phyloP scores from a whole-genome alignment of 2,888 invertebrate species.

The Herminia tarsipennalis region DNA sequence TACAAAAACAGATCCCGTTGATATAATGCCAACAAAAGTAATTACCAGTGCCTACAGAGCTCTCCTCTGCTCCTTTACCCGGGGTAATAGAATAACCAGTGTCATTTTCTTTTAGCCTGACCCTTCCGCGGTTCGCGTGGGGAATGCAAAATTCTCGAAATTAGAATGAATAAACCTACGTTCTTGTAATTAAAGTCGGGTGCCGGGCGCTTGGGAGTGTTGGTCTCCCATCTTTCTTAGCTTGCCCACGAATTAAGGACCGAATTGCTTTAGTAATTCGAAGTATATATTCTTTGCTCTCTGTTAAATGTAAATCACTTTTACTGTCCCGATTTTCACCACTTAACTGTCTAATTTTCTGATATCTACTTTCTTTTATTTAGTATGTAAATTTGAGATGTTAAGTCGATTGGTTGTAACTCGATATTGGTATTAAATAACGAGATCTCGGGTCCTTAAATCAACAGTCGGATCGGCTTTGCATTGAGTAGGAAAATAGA shows the following conservation, averaged over 20 bases:
- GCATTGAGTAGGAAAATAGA: constrained; percentile 28
- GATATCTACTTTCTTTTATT: constrained; percentile 60
- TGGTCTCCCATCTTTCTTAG: constrained; percentile 82
- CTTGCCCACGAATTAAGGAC: constrained; percentile 84
- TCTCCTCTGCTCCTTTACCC: constrained; percentile 75
- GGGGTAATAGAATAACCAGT: constrained; percentile 84
- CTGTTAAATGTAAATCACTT: constrained; percentile 83
- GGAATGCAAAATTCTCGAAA: constrained; percentile 84
- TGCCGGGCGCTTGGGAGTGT: constrained; percentile 61
- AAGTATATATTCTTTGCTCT: constrained; percentile 82
- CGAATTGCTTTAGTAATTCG: constrained; percentile 83
- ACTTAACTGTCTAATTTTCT: constrained; percentile 68
- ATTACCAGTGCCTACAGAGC: constrained; percentile 67
- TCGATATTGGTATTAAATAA: constrained; percentile 43
- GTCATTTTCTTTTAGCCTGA: constrained; percentile 84
- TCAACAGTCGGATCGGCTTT: constrained; percentile 32
- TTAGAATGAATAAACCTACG: constrained; percentile 84
- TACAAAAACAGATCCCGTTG: constrained; percentile 56
- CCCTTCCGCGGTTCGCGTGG: constrained; percentile 83
- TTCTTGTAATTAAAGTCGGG: constrained; percentile 83
- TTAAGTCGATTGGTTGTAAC: constrained; percentile 43
- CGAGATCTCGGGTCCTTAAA: constrained; percentile 31
- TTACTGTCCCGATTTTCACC: constrained; percentile 78
- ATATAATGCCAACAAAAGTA: constrained; percentile 67
- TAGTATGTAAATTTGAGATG: constrained; percentile 55